Conservation (phyloP, 2,113 vertebrate species). For the Hassar affinis region DNA sequence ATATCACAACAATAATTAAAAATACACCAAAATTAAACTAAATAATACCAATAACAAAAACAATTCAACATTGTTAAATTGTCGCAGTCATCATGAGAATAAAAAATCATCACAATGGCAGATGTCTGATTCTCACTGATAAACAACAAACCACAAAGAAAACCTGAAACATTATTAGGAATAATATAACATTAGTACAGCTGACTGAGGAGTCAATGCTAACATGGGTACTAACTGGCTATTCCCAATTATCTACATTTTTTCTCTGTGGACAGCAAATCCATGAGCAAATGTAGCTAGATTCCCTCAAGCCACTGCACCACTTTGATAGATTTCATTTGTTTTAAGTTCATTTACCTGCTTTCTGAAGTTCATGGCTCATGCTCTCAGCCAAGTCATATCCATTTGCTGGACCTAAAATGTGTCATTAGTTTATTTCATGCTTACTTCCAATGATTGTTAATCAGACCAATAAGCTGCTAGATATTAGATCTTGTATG, state of each 20-base stretch:
- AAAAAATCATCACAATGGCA: not conserved
- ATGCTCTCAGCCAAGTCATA: not conserved
- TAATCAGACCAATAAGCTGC: not conserved
- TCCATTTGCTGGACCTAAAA: not conserved
- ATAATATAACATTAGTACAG: not conserved
- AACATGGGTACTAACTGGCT: constrained; percentile 1
- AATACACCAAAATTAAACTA: no score
- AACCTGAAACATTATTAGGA: not conserved
- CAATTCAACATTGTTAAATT: not conserved
- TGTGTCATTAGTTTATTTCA: not conserved
- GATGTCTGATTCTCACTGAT: not conserved
- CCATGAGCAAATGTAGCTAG: constrained; percentile 18
- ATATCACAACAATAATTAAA: no score
- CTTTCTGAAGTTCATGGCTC: not conserved
- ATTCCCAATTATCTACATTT: constrained; percentile 19
- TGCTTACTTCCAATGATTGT: not conserved
- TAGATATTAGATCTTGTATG: not conserved
- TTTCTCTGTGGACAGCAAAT: constrained; percentile 8
- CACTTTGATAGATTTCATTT: constrained; percentile 3
- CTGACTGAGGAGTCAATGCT: not conserved
- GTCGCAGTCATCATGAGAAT: not conserved
- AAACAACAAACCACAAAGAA: not conserved
- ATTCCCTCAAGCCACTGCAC: not conserved
- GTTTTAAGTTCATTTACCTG: constrained; percentile 5
- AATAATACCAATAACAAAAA: not conserved